Evolutionary conservation across 1,140 invertebrate species (phyloP).

Genomic region (Bombyx mori): DNA sequence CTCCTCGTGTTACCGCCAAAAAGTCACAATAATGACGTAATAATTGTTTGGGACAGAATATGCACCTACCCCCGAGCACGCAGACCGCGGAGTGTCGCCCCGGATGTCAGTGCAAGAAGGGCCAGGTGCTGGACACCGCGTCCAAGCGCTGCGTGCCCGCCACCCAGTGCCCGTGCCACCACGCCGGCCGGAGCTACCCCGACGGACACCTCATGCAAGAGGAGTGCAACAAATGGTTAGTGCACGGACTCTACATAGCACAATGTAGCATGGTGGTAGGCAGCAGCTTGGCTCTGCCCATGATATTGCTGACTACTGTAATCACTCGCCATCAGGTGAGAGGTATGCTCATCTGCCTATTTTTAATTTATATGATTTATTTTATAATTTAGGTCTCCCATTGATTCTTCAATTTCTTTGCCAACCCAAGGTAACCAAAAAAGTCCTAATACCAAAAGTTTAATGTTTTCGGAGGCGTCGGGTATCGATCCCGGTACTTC

Average conservation of each 20-base stretch:
- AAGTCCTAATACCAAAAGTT: too few species aligned
- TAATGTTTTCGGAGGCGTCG: too few species aligned
- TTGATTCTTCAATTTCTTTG: too few species aligned
- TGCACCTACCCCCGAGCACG: constrained; percentile 72
- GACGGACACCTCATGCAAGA: constrained; percentile 83
- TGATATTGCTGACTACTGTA: too few species aligned
- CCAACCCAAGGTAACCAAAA: too few species aligned
- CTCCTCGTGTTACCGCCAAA: background rate
- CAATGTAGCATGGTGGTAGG: too few species aligned
- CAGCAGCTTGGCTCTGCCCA: too few species aligned
- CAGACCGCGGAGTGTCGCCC: constrained; percentile 75
- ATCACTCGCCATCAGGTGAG: too few species aligned
- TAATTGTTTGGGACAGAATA: constrained; percentile 71
- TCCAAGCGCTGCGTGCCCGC: constrained; percentile 79
- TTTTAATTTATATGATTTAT: too few species aligned
- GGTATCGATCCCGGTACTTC: constrained; percentile 11
- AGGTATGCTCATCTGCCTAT: too few species aligned
- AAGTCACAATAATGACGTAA: background rate
- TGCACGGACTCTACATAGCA: background rate
- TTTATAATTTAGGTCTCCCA: too few species aligned
- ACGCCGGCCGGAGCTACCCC: constrained; percentile 85
- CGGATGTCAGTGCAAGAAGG: constrained; percentile 84
- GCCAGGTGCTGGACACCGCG: constrained; percentile 80
- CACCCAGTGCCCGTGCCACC: constrained; percentile 87
- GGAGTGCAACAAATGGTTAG: constrained; percentile 88